Base-by-base conservation (phyloP, 1,140 invertebrate species). In the Zaprionus ornatus region DNA sequence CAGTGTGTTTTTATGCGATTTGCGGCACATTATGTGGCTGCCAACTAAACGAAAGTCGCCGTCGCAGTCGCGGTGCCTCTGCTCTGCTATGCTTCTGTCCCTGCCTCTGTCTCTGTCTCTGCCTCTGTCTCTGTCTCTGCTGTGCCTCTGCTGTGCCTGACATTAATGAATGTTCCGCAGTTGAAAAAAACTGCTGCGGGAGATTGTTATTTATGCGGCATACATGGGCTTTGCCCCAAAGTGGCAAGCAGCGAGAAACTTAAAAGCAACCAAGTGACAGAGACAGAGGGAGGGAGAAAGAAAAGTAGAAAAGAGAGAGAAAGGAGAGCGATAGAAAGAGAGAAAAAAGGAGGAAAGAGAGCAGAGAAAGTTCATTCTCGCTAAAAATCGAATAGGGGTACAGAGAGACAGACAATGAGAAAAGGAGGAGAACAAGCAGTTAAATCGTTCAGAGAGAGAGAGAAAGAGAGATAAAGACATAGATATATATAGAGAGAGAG, bases 161-260 rank as follows among this genome's bases (percentile, higher is more conserved):
- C 84, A 88, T 88, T 88, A 88, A 88, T 88, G 84, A 88, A 88
- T 88, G 84, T 88, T 77, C 68, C 71, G 55, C 69, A 74, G 76
- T n/a, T 52, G 52, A 35, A 55, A 60, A 78, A 70, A 76, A 77
- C 73, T 74, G 73, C 84, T 83, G 77, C 83, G 84, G 80, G 80
- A 80, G 84, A 87, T 80, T 87, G 87, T 87, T 88, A 81, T 77
- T 85, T 81, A 77, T 82, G 79, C 60, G 29, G 37, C 66, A 63
- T 55, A 63, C 72, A 45, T 42, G 61, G 37, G 67, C 45, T 13
- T 10, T 19, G 45, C 23, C 45, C 57, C 35, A 73, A 73, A 35
- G n/a, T 54, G 45, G 15, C n/a, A 15, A 54, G 37, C 17, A 50
- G 45, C 64, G 23, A 68, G 65, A 69, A 71, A 66, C 66, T 55